Conservation (phyloP, 2,888 invertebrate species). For the Hipparchia sbordonii region DNA sequence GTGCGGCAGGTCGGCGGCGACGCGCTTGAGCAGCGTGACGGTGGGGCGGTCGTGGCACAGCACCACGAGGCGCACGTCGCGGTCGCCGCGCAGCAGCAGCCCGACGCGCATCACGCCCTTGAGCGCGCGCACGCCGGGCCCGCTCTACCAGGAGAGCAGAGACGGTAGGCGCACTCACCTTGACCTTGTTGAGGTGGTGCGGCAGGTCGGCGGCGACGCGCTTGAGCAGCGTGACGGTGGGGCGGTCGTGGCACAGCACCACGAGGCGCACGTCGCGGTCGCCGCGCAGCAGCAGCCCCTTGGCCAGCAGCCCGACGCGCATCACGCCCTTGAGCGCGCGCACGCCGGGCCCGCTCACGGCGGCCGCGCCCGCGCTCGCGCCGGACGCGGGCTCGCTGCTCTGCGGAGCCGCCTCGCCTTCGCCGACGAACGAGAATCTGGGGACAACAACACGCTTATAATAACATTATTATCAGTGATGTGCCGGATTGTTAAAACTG, state of each 20-base stretch:
- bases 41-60: conserved; percentile 98
- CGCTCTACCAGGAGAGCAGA: conserved; percentile 46
- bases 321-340: conserved; percentile 97
- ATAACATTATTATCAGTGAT: not conserved
- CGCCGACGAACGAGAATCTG: conserved; percentile 73
- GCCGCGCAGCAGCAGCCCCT: conserved; percentile 93
- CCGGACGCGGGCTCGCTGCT: conserved; percentile 75
- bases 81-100: conserved; percentile 94
- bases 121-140: conserved; percentile 85
- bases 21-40: conserved; percentile 91
- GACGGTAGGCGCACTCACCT: not conserved
- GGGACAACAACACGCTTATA: not conserved
- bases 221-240: conserved; percentile 93
- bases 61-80: conserved; percentile 95
- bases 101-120: conserved; percentile 99
- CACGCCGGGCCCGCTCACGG: conserved; percentile 56
- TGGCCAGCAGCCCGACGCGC: conserved; percentile 92
- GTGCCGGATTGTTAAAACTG: too few species aligned
- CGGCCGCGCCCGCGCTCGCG: conserved; percentile 76
- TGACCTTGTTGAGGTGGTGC: conserved; percentile 85
- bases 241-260: conserved; percentile 97
- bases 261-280: conserved; percentile 96
- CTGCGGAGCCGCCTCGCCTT: conserved; percentile 54
- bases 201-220: conserved; percentile 94
- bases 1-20: conserved; percentile 91